Conservation (phyloP, 1,140 invertebrate species). For the Rhagoletis zephyria region DNA sequence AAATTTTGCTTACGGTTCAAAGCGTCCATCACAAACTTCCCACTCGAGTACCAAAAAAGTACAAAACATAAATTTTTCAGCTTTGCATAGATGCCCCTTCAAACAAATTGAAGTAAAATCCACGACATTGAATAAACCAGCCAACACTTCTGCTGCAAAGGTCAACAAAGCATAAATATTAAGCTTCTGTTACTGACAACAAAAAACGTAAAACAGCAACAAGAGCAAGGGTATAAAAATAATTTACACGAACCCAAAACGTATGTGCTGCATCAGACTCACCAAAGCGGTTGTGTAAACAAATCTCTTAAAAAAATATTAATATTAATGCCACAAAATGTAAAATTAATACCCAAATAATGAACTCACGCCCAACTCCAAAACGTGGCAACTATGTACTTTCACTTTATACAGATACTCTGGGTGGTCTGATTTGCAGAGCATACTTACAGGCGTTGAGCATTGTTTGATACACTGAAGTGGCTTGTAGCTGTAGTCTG, state of each 20-base stretch:
- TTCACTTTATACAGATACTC: slow-evolving; percentile 21
- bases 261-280: not conserved
- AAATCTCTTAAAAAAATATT: slow-evolving; percentile 33
- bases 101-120: not conserved
- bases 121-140: not conserved
- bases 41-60: not conserved
- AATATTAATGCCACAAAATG: slow-evolving; percentile 49
- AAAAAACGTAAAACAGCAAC: not conserved
- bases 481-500: not conserved
- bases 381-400: not conserved
- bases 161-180: not conserved
- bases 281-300: not conserved
- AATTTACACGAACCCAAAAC: not conserved
- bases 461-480: slow-evolving; percentile 26
- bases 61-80: not conserved
- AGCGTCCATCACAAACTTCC: not conserved
- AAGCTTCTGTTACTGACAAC: not conserved
- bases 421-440: not conserved
- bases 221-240: not conserved
- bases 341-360: slow-evolving; percentile 51
- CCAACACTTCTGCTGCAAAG: not conserved
- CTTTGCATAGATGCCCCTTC: not conserved
- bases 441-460: slow-evolving; percentile 7
- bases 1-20: too few relatives aligned
- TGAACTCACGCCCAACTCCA: not conserved